Percentiles rank a stretch among this genome's conserved stretches.
Evolutionary conservation across 2,888 invertebrate species (phyloP).

Genomic region (Sisyra nigra): DNA sequence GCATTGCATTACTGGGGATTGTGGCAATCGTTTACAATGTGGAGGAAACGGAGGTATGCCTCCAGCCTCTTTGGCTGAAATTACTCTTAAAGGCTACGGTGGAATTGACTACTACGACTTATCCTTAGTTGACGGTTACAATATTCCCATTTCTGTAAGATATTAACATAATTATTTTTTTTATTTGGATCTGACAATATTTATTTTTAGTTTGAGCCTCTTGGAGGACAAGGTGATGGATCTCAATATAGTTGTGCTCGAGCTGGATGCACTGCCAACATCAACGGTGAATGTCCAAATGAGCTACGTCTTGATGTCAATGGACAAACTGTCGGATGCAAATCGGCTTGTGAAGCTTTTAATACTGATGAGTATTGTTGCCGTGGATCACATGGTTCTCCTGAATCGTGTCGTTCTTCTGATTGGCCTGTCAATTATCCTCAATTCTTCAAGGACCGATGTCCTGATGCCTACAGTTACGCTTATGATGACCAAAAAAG

Average conservation of each 20-base stretch:
- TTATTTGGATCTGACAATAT: neutral
- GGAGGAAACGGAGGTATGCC: slow-evolving; percentile 26
- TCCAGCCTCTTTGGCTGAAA: slow-evolving; percentile 27
- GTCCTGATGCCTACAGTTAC: slow-evolving; percentile 35
- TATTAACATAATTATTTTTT: neutral
- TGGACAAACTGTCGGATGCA: slow-evolving; percentile 25
- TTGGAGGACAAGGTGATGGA: slow-evolving; percentile 18
- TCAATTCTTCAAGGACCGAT: slow-evolving; percentile 27
- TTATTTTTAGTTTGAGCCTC: slow-evolving; percentile 19
- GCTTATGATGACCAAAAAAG: slow-evolving; percentile 33
- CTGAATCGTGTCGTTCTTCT: slow-evolving; percentile 25
- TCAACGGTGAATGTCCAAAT: slow-evolving; percentile 24
- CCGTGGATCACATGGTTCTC: slow-evolving; percentile 24
- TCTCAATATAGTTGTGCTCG: slow-evolving; percentile 23
- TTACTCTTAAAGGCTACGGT: slow-evolving; percentile 23
- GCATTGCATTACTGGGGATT: slow-evolving; percentile 25
- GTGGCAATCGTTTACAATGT: slow-evolving; percentile 25
- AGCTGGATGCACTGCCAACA: slow-evolving; percentile 21
- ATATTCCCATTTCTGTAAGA: slow-evolving; percentile 21
- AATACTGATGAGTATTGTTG: slow-evolving; percentile 32
- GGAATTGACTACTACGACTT: slow-evolving; percentile 31
- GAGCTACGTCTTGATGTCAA: slow-evolving; percentile 18
- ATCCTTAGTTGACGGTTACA: slow-evolving; percentile 33
- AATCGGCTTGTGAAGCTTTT: slow-evolving; percentile 30
- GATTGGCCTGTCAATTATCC: slow-evolving; percentile 25